Evolutionary conservation across 2,113 vertebrate genomes (phyloP), one percentile per base, ranked within the genome.

Genomic region (Pelusios castaneus): DNA sequence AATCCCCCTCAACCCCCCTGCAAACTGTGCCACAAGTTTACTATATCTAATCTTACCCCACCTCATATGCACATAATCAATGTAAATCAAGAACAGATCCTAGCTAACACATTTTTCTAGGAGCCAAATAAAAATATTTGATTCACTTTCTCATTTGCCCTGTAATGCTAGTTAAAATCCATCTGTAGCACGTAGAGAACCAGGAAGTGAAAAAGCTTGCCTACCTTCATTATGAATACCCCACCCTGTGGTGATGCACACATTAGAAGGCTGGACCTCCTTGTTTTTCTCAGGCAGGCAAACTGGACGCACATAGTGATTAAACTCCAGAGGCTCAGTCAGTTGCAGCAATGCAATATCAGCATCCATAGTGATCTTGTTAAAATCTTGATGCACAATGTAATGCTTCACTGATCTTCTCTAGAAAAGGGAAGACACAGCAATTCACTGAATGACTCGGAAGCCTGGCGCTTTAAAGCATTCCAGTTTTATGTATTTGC

Each of bases 271-370:
- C 38, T 96, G 91, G 34, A 86, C 17, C 5, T 8, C 91, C 76
- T 94, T 85, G 10, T 93, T 81, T 81, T 45, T 3, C 2, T 86
- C 63, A 24, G 98, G 96, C 17, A 98, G 95, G 49, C 95, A 96
- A 83, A 93, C 88, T 0, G 96, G 95, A 45, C 34, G 63, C 55
- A 96, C 76, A 0, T 88, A 96, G 27, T n/a, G 41, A 86, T 92
- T 96, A 89, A 96, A 94, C 80, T 92, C 82, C 34, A 97, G 89
- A 3, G 81, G 92, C 85, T 94, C 25, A 0, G 43, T 60, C 54
- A 97, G 85, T 34, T 93, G 93, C 56, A 97, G 31, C 34, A 97
- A 60, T 41, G 97, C 96, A 6, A 96, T 91, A 38, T 97, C 95
- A 7, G 82, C 92, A 70, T 97, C 95, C 89, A 85, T 63, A 5